phyloP scores from a whole-genome alignment of 2,888 invertebrate species.

The Ophonus ardosiacus region DNA sequence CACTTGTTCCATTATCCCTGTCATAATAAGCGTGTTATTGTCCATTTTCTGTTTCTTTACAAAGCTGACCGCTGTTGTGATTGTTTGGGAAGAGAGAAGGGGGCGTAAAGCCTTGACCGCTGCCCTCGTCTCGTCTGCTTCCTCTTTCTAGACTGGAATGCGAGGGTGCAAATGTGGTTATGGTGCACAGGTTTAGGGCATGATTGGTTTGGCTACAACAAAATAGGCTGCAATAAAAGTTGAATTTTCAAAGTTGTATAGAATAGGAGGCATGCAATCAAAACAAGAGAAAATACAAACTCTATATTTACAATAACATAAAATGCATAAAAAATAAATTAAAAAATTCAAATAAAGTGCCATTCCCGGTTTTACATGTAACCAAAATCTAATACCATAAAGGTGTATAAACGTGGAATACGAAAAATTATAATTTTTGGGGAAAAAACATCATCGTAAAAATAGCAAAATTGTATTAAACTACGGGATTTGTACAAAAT shows the following conservation, averaged over 20 bases:
- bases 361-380: too few relatives aligned
- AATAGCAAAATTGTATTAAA: too few relatives aligned
- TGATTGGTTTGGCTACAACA: not conserved
- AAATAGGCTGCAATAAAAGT: not conserved
- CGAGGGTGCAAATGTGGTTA: constrained; percentile 26
- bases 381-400: too few relatives aligned
- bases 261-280: too few relatives aligned
- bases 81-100: not conserved
- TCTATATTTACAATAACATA: too few relatives aligned
- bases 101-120: constrained; percentile 18
- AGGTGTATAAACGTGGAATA: too few relatives aligned
- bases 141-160: not conserved
- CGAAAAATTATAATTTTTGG: too few relatives aligned
- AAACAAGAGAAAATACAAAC: too few relatives aligned
- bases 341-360: too few relatives aligned
- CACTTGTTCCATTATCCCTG: not conserved
- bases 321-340: too few relatives aligned
- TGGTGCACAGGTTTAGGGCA: constrained; percentile 4
- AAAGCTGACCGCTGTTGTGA: constrained; percentile 16
- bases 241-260: not conserved
- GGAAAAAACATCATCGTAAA: too few relatives aligned
- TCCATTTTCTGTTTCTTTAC: not conserved
- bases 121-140: constrained; percentile 32
- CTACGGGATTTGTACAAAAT: too few relatives aligned
- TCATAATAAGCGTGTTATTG: constrained; percentile 11